Base-by-base conservation (phyloP, 37 sponge, comb jelly and placozoan species). In the Spongia lamella region DNA sequence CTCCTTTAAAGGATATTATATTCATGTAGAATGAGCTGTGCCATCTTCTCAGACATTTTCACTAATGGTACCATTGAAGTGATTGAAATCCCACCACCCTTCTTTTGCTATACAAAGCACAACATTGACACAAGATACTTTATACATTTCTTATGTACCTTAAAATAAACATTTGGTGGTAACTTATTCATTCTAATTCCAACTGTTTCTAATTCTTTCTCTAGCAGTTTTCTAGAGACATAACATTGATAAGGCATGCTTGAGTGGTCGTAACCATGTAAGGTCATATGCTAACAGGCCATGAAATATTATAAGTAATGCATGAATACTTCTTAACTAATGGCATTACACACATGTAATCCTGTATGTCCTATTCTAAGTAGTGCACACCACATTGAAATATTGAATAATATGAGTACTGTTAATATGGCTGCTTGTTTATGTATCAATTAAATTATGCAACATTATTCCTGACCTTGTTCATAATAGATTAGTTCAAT, bases 111-210 rank as follows among this genome's bases (percentile, higher is more conserved):
- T 7, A 14, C 16, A 24, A 37, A 67, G 25, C 26, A 6, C 11
- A 22, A 56, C 37, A 47, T 21, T 15, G 11, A 69, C 15, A 40
- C n/a, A 58, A 53, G 43, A 72, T 26, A 9, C 31, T 17, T 55
- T 2, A 25, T 7, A 15, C 17, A 11, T 53, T 19, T 53, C 7
- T 21, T 6, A 15, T 30, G 6, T 3, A 93, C 92, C 85, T 98
- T 98, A 79, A 98, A 95, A 59, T 98, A 98, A 38, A 98, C 83
- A 61, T 98, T 93, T 14, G 99, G 99, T 53, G 83, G 79, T 69
- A 74, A 75, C 76, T 88, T 93, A 73, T 98, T 98, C 53, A 98
- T 72, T 56, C 99, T 37, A 21, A 98, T 94, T 9, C 96, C 99
- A 29, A 98, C 93, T 36, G 81, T 53, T 71, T 95, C 96, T 75